phyloP scores from a whole-genome alignment of 2,888 invertebrate species.

The Macrophya annulata region DNA sequence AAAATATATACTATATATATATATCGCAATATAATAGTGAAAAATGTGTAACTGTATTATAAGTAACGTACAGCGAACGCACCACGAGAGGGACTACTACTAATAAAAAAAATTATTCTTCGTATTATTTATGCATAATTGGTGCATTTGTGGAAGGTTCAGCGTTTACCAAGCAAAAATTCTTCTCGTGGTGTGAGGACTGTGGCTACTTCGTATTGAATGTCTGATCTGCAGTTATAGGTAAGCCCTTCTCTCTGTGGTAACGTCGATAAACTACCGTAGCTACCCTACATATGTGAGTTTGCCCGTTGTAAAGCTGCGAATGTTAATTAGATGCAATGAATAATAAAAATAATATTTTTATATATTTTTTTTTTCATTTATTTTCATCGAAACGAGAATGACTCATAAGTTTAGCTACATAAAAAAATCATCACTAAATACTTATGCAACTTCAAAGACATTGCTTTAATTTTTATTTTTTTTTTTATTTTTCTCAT shows the following conservation, averaged over 20 bases:
- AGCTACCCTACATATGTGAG: constrained; percentile 72
- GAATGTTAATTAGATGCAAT: constrained; percentile 58
- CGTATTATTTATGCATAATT: constrained; percentile 54
- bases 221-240: constrained; percentile 74
- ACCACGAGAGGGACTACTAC: constrained; percentile 40
- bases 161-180: constrained; percentile 24
- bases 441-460: constrained; percentile 1
- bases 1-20: not conserved
- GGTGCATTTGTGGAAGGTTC: constrained; percentile 50
- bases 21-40: constrained; percentile 3
- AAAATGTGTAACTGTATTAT: constrained; percentile 36
- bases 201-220: constrained; percentile 60
- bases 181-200: constrained; percentile 66
- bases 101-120: not conserved
- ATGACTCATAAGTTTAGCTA: not conserved
- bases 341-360: not conserved
- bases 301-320: constrained; percentile 64
- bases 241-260: constrained; percentile 72
- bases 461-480: not conserved
- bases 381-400: not conserved
- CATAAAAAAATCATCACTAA: constrained; percentile 4
- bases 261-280: constrained; percentile 70
- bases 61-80: constrained; percentile 38
- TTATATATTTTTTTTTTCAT: too few species aligned
- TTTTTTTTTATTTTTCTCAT: not conserved